phyloP scores from a whole-genome alignment of 2,888 invertebrate species.

The Nudaria mundana region DNA sequence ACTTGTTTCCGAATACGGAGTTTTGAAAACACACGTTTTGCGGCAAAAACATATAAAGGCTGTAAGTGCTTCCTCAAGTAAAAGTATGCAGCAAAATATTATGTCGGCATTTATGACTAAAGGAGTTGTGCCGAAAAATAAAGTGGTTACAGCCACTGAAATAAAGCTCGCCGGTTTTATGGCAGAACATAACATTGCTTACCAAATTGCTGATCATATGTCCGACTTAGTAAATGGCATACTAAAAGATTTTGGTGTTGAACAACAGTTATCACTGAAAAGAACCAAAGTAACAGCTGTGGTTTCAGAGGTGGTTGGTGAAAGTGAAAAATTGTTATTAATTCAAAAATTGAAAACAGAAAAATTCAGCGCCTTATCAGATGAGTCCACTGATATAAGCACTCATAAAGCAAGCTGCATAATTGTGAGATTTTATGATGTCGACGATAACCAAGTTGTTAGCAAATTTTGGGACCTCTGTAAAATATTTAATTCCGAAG shows the following conservation, averaged over 20 bases:
- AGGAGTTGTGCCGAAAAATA: no score
- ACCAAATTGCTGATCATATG: not conserved
- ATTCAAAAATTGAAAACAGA: not conserved
- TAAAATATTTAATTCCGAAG: conserved; percentile 11
- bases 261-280: not conserved
- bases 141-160: not conserved
- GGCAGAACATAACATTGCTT: conserved; percentile 6
- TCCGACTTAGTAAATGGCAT: not conserved
- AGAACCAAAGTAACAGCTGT: conserved; percentile 8
- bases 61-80: no score
- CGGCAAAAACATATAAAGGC: conserved; percentile 1
- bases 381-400: conserved; percentile 1
- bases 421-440: conserved; percentile 12
- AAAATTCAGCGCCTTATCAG: not conserved
- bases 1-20: not conserved
- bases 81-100: no score
- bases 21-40: not conserved
- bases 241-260: not conserved
- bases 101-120: no score
- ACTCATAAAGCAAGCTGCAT: not conserved
- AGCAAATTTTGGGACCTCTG: conserved; percentile 15
- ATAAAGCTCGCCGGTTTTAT: conserved; percentile 3
- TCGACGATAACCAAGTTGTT: conserved; percentile 10
- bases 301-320: not conserved
- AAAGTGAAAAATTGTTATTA: not conserved